These are phyloP conservation scores for Leptogaster cylindrica DNA, from an alignment of 2,888 invertebrate species.

Conservation along the genomic window DNA sequence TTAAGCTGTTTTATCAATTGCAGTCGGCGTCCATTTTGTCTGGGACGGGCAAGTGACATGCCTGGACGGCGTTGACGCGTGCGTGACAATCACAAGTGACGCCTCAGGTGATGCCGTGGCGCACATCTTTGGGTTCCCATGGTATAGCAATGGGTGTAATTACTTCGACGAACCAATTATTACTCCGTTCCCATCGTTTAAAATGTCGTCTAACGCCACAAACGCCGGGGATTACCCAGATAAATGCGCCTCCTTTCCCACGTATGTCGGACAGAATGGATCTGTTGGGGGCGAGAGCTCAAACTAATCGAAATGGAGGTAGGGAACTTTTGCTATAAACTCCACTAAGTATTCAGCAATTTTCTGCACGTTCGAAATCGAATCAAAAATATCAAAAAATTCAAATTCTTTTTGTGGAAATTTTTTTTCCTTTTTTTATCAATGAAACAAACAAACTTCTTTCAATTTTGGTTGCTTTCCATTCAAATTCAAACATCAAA, in stretches of 20 bases:
- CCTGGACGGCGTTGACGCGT: constrained; percentile 43
- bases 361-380: too few species aligned
- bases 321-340: too few species aligned
- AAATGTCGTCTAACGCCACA: constrained; percentile 28
- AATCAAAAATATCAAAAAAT: too few species aligned
- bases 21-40: neutral
- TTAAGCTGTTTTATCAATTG: constrained; percentile 20
- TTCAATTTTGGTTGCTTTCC: too few species aligned
- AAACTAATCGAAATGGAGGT: too few species aligned
- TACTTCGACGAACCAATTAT: constrained; percentile 15
- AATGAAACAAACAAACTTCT: too few species aligned
- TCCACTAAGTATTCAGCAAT: too few species aligned
- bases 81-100: constrained; percentile 45
- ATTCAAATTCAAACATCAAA: too few species aligned
- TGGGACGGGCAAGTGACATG: constrained; percentile 21
- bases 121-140: constrained; percentile 18
- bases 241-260: constrained; percentile 24
- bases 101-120: constrained; percentile 43
- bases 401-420: too few species aligned
- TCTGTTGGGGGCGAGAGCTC: too few species aligned
- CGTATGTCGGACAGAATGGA: too few species aligned
- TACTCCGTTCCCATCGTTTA: constrained; percentile 33
- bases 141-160: constrained; percentile 9
- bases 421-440: too few species aligned
- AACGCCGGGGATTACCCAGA: neutral